These are phyloP conservation scores for Octodon degus DNA, from an alignment of 2,113 vertebrate genomes.

Conservation along the genomic window DNA sequence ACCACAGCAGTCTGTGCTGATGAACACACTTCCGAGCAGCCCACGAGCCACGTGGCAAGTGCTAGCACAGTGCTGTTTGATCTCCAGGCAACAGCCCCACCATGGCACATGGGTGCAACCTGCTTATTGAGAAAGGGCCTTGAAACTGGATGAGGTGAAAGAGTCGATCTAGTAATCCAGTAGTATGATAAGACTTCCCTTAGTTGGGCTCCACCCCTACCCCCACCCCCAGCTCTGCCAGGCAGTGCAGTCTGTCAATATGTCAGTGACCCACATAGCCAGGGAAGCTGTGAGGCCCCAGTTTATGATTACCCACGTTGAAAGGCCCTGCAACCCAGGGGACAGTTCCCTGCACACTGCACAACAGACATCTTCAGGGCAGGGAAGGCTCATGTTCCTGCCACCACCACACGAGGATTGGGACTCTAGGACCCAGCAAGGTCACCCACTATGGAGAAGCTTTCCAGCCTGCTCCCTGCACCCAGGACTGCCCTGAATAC, in stretches of 20 bases:
- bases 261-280: not conserved
- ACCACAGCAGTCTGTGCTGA: not conserved
- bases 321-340: not conserved
- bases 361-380: not conserved
- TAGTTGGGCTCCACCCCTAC: not conserved
- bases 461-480: not conserved
- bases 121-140: not conserved
- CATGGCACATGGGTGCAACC: accelerated
- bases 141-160: not conserved
- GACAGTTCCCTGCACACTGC: not conserved
- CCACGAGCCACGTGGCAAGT: not conserved
- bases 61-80: too few relatives aligned
- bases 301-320: not conserved
- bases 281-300: not conserved
- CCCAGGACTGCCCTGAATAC: not conserved
- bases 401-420: not conserved
- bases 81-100: not conserved
- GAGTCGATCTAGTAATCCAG: not conserved
- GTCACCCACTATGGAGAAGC: not conserved
- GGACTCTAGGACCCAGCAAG: not conserved
- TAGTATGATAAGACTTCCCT: not conserved
- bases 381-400: not conserved
- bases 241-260: not conserved
- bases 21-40: not conserved
- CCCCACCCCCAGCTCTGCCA: not conserved